Base-by-base conservation (phyloP, 2,797 vertebrate genomes). In the Myotis planiceps region DNA sequence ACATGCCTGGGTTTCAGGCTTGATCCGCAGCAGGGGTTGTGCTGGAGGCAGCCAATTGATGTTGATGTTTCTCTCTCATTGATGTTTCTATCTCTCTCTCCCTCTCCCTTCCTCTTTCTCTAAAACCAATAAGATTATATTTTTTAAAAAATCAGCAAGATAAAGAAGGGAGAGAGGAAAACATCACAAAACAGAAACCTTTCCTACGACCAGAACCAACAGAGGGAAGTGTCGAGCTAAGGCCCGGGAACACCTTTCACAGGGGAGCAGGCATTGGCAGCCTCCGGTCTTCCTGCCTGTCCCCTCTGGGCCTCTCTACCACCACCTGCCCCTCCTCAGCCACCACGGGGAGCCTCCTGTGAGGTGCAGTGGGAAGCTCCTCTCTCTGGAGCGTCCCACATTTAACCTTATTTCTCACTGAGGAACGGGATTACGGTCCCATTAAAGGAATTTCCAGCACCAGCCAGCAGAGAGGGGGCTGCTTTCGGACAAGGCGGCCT, bases 221-320 rank as follows among this genome's bases (percentile, higher is more conserved):
- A 53, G 68, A 42, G 7, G 25, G 53, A 69, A 5, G 27, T 3
- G 51, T 15, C 3, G 3, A 1, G 34, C 45, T 34, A 45, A 65
- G 51, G 21, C 55, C 16, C 21, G 9, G 15, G 68, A 39, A 15
- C 18, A 49, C 14, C 10, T 9, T 2, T 19, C 2, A 15, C 0
- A 2, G 3, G 10, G 29, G 53, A 45, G 27, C 4, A 3, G 13
- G 9, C 0, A 2, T 3, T 5, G 0, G 0, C 34, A 13, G 9
- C 9, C 25, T 45, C 1, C 0, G 7, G 1, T 53, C 53, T 58
- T 75, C 76, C 68, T 49, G 68, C 27, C 60, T 63, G 32, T 58
- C 27, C 23, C 8, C 7, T n/a, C 39, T 3, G 14, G 82, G 37
- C 55, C 78, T 13, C 45, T 58, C 76, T 39, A 42, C 12, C 51